Conservation (phyloP, 2,113 vertebrate genomes). For the Oreochromis spilurus region DNA sequence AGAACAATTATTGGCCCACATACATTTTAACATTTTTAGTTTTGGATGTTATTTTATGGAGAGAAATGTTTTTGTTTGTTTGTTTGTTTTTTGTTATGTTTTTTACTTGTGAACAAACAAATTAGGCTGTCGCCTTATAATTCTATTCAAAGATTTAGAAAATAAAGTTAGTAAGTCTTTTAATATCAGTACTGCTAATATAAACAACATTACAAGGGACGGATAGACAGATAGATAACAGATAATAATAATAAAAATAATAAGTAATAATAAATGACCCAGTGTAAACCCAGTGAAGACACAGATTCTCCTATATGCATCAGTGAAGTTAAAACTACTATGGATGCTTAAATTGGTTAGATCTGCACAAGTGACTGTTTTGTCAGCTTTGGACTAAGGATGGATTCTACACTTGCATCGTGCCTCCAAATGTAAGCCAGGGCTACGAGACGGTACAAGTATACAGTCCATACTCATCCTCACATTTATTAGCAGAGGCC, state of each 20-base stretch:
- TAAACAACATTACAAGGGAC: background rate
- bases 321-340: background rate
- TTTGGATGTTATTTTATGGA: background rate
- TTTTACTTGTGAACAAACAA: background rate
- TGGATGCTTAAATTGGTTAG: background rate
- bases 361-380: background rate
- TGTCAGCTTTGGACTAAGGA: background rate
- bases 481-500: background rate
- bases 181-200: background rate
- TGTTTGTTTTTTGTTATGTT: background rate
- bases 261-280: background rate
- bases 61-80: fast-evolving
- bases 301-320: fast-evolving
- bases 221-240: background rate
- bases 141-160: background rate
- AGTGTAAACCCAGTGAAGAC: background rate
- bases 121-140: background rate
- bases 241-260: background rate
- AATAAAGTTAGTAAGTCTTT: background rate
- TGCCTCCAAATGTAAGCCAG: background rate
- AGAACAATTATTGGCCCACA: background rate
- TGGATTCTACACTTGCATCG: fast-evolving
- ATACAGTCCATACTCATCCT: background rate
- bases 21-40: background rate
- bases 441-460: fast-evolving